These are phyloP conservation scores for Sanderia malayensis DNA, from an alignment of 30 jellyfish, hydroid and myxozoan species.

Conservation along the genomic window DNA sequence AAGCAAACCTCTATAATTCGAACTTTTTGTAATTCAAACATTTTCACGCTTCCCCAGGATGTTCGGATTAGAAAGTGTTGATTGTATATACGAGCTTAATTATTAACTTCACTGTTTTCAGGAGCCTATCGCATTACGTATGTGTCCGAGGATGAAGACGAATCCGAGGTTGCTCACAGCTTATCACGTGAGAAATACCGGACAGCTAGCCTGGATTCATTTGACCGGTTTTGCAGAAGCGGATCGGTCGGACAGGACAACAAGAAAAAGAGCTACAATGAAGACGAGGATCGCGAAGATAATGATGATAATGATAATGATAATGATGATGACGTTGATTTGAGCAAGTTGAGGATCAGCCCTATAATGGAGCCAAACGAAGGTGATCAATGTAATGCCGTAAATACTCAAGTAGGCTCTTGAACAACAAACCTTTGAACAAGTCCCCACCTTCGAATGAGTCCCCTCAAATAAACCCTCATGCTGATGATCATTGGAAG, in stretches of 20 bases:
- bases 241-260: slow-evolving; percentile 43
- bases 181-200: slow-evolving; percentile 17
- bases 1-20: too few species aligned
- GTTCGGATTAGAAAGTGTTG: too few species aligned
- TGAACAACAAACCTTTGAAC: too few species aligned
- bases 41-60: too few species aligned
- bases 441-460: too few species aligned
- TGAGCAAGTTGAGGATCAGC: background rate
- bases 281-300: too few species aligned
- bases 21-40: too few species aligned
- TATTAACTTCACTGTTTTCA: background rate
- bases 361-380: slow-evolving; percentile 31
- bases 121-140: slow-evolving; percentile 75
- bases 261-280: background rate
- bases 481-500: too few species aligned
- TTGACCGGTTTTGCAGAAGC: slow-evolving; percentile 89
- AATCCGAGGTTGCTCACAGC: slow-evolving; percentile 14
- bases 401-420: too few species aligned
- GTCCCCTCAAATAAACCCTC: too few species aligned
- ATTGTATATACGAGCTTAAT: too few species aligned
- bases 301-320: background rate
- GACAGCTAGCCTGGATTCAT: slow-evolving; percentile 71
- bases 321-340: slow-evolving; percentile 33
- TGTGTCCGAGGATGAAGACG: slow-evolving; percentile 67
- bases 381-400: too few species aligned